Evolutionary conservation across 2,888 invertebrate genomes (phyloP), one percentile per base, ranked within the genome.

Genomic region (Palloptera scutellata): DNA sequence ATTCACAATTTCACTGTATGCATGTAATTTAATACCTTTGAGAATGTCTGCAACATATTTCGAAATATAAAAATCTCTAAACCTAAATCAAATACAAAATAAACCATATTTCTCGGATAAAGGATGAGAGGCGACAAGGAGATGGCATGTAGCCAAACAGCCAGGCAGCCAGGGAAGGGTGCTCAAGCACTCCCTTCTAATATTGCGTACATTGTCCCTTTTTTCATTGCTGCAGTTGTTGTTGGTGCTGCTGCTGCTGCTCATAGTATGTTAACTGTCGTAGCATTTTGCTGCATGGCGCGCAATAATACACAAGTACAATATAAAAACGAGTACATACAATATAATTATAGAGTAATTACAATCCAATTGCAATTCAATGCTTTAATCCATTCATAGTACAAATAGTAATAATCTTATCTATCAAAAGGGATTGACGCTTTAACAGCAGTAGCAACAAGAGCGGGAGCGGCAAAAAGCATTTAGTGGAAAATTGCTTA

Each of bases 311-410:
- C 45, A 45, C 45, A 59, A 43, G 3, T 13, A 20, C 12, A 30
- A 51, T 40, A 41, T 53, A 53, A 12, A 12, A 48, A 12, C 40
- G 48, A 30, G 42, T 62, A 68, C 77, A 77, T 62, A 68, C 77
- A 77, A 75, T 77, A 73, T 78, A 80, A 79, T 79, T 76, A 70
- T 58, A 64, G 58, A 61, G 74, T 79, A 81, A 80, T 80, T 79
- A 79, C 81, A 81, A 81, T 75, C 76, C 79, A 77, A 81, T 81
- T 73, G 73, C 71, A 68, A 42, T 70, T 42, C 45, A 62, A 64
- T 64, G 55, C 62, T 9, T 62, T 62, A 11, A 12, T 52, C 43
- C 52, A 42, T 59, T 64, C 19, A 17, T 41, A 45, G 15, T 45
- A 17, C n/a, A 51, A 30, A 51, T 20, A 20, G 55, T 30, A 55